These are phyloP conservation scores for Muricea muricata DNA, from an alignment of 92 coral and sea anemone species.

Conservation along the genomic window DNA sequence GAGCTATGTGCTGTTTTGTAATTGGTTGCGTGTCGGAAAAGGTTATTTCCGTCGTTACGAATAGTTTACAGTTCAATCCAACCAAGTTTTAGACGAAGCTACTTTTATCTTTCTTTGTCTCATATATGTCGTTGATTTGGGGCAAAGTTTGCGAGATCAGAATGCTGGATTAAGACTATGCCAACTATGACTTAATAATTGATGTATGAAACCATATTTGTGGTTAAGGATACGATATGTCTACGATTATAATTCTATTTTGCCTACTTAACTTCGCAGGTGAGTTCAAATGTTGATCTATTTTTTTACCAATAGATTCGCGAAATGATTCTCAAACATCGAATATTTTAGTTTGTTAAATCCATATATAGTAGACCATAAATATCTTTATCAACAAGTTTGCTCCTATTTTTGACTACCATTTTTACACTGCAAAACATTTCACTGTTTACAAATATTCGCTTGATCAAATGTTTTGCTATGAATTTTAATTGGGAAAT, in stretches of 20 bases:
- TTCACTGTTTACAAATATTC: neutral
- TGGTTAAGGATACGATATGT: neutral
- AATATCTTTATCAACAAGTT: neutral
- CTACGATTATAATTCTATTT: slow-evolving; percentile 9
- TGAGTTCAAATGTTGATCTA: slow-evolving; percentile 35
- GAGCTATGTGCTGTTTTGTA: neutral
- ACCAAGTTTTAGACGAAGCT: neutral
- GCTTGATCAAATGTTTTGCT: slow-evolving; percentile 15
- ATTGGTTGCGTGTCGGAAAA: neutral
- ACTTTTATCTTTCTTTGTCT: neutral
- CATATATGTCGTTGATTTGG: no score
- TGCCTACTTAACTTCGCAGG: slow-evolving; percentile 25
- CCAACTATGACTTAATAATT: slow-evolving; percentile 2
- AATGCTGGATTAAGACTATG: neutral
- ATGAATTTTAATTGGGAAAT: neutral
- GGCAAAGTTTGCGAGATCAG: neutral
- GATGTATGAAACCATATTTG: neutral
- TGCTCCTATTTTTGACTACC: neutral
- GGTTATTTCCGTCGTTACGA: slow-evolving; percentile 1
- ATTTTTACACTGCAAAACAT: neutral
- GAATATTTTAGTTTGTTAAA: neutral
- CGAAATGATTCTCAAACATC: neutral
- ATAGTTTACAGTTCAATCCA: neutral
- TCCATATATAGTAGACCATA: neutral
- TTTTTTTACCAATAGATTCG: neutral